Evolutionary conservation across 1,140 invertebrate species (phyloP).

Genomic region (Stegodyphus dumicola): DNA sequence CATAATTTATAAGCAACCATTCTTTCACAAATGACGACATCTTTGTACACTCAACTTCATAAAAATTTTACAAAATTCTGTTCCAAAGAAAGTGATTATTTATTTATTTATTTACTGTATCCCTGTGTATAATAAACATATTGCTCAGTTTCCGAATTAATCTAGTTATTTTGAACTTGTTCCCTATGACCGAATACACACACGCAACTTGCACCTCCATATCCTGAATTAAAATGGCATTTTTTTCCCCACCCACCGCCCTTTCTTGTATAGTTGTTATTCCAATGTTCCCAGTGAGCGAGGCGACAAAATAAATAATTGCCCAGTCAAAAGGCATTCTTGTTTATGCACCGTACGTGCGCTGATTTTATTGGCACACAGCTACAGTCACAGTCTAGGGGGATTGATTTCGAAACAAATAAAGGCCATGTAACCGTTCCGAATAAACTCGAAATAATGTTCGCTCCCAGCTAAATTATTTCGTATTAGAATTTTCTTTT

Average conservation of each 20-base stretch:
- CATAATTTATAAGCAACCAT: too few relatives aligned
- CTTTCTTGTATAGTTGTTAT: neutral
- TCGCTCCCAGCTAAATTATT: conserved; percentile 51
- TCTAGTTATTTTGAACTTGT: neutral
- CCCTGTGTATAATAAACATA: neutral
- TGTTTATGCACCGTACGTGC: conserved; percentile 13
- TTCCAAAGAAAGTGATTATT: too few relatives aligned
- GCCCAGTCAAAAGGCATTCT: conserved; percentile 27
- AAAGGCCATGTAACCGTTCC: conserved; percentile 46
- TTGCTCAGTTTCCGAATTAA: neutral
- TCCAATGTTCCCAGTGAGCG: neutral
- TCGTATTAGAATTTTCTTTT: conserved; percentile 40
- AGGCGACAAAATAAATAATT: conserved; percentile 54
- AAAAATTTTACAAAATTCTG: too few relatives aligned
- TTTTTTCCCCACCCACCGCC: neutral
- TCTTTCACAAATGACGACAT: too few relatives aligned
- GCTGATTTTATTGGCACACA: conserved; percentile 51
- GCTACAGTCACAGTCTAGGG: conserved; percentile 17
- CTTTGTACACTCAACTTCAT: too few relatives aligned
- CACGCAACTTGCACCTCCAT: neutral
- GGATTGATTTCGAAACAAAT: conserved; percentile 57
- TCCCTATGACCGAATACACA: neutral
- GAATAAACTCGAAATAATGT: conserved; percentile 54
- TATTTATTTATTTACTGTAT: neutral
- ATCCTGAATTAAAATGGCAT: neutral